Evolutionary conservation across 2,888 invertebrate species (phyloP).

Genomic region (Heteromyza rotundicornis): DNA sequence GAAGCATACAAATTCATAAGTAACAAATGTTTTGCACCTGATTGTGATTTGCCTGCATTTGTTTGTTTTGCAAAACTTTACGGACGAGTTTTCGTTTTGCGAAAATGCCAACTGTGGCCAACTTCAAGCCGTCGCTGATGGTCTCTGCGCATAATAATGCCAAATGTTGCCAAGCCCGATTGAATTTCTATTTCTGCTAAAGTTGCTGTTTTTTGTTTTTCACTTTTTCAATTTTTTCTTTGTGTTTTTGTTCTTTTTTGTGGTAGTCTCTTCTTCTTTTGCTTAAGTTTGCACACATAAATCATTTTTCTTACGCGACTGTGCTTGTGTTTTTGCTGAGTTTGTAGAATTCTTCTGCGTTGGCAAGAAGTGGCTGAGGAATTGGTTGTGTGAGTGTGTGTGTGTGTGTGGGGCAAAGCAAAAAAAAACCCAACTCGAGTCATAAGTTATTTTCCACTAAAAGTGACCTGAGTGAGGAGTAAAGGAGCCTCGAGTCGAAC

Average conservation of each 20-base stretch:
- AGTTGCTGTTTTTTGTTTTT: constrained; percentile 9
- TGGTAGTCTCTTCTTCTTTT: no score
- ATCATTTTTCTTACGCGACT: constrained; percentile 16
- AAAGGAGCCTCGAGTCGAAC: neutral
- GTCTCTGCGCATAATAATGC: constrained; percentile 3
- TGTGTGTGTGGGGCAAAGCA: neutral
- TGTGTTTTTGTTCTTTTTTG: neutral
- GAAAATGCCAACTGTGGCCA: constrained; percentile 10
- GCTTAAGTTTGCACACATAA: constrained; percentile 18
- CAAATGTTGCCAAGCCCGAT: constrained; percentile 13
- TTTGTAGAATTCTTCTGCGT: constrained; percentile 10
- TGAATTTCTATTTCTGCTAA: constrained; percentile 17
- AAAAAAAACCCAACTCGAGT: constrained; percentile 15
- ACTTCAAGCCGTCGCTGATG: neutral
- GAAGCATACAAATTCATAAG: constrained; percentile 19
- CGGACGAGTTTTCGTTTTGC: constrained; percentile 8
- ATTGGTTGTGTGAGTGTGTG: no score
- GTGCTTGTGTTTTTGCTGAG: constrained; percentile 14
- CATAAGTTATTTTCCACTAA: constrained; percentile 22
- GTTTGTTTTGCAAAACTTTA: neutral
- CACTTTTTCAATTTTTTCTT: neutral
- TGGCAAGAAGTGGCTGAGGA: no score
- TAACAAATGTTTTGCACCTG: constrained; percentile 29
- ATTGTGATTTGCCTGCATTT: constrained; percentile 9
- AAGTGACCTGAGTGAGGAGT: constrained; percentile 9